A percentile compares a stretch with the other conserved stretches of the same genome.
phyloP scores from a whole-genome alignment of 2,113 vertebrate genomes.

The Colistium nudipinnis region DNA sequence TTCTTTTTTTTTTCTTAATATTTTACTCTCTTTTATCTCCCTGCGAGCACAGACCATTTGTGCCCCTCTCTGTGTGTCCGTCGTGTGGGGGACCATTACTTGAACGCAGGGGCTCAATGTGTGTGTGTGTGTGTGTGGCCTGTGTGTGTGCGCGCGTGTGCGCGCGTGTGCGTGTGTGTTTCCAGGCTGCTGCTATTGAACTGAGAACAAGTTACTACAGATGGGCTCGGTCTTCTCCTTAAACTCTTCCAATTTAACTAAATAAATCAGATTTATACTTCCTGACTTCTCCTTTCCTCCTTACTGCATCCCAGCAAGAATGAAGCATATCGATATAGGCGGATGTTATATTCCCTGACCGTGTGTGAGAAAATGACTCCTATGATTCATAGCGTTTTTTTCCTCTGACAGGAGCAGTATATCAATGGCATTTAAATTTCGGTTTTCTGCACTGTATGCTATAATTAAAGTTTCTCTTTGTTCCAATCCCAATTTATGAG shows the following conservation, averaged over 20 bases:
- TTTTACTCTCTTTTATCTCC: constrained; percentile 49
- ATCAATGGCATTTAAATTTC: constrained; percentile 55
- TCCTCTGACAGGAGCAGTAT: constrained; percentile 53
- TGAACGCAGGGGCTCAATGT: constrained; percentile 9
- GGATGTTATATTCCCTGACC: constrained; percentile 1
- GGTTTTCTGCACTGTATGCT: constrained; percentile 43
- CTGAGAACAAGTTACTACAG: neutral
- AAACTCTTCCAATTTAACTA: neutral
- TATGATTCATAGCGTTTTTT: constrained; percentile 36
- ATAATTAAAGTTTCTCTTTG: constrained; percentile 66
- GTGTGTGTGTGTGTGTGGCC: neutral
- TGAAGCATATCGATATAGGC: constrained; percentile 18
- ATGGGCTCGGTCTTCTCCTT: constrained; percentile 4
- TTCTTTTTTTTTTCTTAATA: constrained; percentile 16
- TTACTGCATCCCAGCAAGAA: neutral
- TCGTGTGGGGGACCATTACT: constrained; percentile 4
- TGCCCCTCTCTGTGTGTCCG: constrained; percentile 15
- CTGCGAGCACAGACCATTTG: constrained; percentile 17
- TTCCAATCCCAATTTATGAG: constrained; percentile 48
- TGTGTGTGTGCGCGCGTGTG: constrained; percentile 6
- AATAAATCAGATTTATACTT: neutral
- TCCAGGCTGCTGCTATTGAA: constrained; percentile 15
- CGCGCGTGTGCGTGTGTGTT: neutral
- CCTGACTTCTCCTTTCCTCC: neutral
- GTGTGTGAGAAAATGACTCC: constrained; percentile 27